A percentile compares a stretch with the other conserved stretches of the same genome.
Conservation (phyloP, 2,113 vertebrate species). For the Cyanocitta stelleri region DNA sequence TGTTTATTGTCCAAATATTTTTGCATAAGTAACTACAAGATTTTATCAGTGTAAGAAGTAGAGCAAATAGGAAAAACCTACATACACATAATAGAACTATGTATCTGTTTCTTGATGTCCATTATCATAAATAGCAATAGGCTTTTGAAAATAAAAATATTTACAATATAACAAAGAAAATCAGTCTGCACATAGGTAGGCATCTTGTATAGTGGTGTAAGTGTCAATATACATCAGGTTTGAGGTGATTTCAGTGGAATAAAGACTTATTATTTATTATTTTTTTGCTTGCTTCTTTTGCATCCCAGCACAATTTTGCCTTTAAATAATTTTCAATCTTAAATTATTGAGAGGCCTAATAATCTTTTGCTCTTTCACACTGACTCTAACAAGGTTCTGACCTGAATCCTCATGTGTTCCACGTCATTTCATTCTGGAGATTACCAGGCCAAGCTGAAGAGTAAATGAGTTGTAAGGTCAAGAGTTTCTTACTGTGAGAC, state of each 20-base stretch:
- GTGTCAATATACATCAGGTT: background rate
- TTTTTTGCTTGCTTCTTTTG: background rate
- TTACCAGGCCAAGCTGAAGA: constrained; percentile 55
- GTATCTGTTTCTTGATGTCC: background rate
- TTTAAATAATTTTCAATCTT: constrained; percentile 30
- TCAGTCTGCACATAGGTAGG: background rate
- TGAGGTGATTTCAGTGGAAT: background rate
- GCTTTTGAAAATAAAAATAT: background rate
- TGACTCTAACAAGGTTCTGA: constrained; percentile 54
- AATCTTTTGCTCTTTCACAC: constrained; percentile 56
- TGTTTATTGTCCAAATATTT: background rate
- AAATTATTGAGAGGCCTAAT: constrained; percentile 46
- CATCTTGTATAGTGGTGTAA: background rate
- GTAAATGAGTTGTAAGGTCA: constrained; percentile 71
- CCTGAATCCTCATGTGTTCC: constrained; percentile 56
- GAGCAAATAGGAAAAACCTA: background rate
- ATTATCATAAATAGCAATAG: background rate
- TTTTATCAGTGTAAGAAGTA: background rate
- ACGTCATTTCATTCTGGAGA: constrained; percentile 68
- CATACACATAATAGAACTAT: background rate
- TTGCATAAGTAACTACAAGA: background rate
- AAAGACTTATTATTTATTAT: background rate
- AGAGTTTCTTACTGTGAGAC: constrained; percentile 63
- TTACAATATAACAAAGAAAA: background rate
- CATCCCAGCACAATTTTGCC: background rate